Conservation (phyloP, 2,113 vertebrate genomes). For the Stictonetta naevosa region DNA sequence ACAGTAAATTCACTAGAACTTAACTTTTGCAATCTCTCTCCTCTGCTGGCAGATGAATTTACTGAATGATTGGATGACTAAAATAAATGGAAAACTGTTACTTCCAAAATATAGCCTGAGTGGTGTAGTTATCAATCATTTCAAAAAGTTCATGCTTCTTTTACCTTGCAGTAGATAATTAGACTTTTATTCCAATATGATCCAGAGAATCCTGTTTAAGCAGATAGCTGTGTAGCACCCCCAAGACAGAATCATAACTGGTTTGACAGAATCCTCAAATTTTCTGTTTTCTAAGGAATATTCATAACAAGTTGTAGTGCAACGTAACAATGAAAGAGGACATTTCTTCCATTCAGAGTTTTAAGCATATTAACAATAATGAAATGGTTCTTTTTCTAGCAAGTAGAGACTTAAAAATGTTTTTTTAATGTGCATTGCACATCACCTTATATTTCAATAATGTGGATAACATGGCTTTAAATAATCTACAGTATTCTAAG, state of each 20-base stretch:
- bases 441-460: neutral
- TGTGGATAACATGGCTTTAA: neutral
- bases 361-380: neutral
- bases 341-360: slow-evolving; percentile 8
- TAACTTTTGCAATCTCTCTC: neutral
- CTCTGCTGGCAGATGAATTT: neutral
- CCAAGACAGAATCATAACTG: slow-evolving; percentile 32
- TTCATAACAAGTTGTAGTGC: slow-evolving; percentile 1
- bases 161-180: slow-evolving; percentile 49
- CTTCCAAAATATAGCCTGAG: slow-evolving; percentile 16
- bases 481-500: neutral
- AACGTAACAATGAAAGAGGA: neutral
- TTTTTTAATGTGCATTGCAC: neutral
- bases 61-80: slow-evolving; percentile 1
- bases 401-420: neutral
- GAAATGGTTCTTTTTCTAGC: neutral
- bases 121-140: slow-evolving; percentile 7
- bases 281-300: slow-evolving; percentile 14
- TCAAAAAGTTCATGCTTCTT: slow-evolving; percentile 39
- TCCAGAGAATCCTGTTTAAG: slow-evolving; percentile 33
- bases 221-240: neutral
- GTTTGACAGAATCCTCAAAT: neutral
- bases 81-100: slow-evolving; percentile 40
- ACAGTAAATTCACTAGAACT: neutral
- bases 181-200: slow-evolving; percentile 2